Conservation (phyloP, 2,888 invertebrate species). For the Acanthosepion esculentum region DNA sequence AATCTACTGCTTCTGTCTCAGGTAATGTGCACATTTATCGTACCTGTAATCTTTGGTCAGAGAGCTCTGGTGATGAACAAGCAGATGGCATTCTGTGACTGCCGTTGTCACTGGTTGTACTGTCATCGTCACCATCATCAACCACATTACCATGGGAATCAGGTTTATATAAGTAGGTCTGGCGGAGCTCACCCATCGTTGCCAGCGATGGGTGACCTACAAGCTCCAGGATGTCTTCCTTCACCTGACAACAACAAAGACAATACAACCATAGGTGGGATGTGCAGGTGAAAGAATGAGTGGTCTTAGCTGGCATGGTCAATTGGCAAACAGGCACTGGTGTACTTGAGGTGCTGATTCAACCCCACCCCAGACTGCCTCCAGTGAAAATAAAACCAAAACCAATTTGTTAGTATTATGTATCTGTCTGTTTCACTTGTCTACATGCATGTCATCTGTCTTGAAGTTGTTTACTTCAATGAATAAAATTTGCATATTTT, state of each 20-base stretch:
- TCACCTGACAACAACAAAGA: conserved; percentile 42
- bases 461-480: no score
- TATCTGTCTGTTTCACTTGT: no score
- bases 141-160: conserved; percentile 43
- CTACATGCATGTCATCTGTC: no score
- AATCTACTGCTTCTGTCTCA: background rate
- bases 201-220: background rate
- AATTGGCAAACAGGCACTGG: background rate
- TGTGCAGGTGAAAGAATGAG: background rate
- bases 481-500: no score
- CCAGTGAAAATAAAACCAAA: background rate
- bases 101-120: background rate
- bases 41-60: conserved; percentile 33
- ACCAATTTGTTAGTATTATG: no score
- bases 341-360: background rate
- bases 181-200: conserved; percentile 42
- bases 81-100: conserved; percentile 15
- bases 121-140: conserved; percentile 5
- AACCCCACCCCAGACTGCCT: background rate
- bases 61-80: background rate
- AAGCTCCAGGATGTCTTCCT: conserved; percentile 2
- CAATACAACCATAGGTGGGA: conserved; percentile 24
- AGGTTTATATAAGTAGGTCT: conserved; percentile 46
- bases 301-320: background rate
- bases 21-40: background rate